Evolutionary conservation across 2,113 vertebrate species (phyloP).

Genomic region (Bettongia penicillata): DNA sequence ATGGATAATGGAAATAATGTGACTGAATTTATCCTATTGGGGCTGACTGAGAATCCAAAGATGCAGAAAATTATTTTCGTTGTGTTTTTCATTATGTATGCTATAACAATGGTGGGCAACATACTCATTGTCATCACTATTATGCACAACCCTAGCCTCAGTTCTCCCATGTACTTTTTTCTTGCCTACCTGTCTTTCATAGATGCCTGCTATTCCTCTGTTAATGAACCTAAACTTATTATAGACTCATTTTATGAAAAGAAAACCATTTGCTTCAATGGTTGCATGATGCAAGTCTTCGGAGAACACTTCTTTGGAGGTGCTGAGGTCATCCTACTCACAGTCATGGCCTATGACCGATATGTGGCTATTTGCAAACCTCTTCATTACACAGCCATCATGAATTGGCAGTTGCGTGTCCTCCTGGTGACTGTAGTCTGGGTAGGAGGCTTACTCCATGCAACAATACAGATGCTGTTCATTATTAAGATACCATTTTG

Average conservation of each 20-base stretch:
- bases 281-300: slow-evolving; percentile 10
- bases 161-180: slow-evolving; percentile 72
- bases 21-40: slow-evolving; percentile 57
- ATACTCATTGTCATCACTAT: slow-evolving; percentile 54
- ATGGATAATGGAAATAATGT: slow-evolving; percentile 11
- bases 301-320: background rate
- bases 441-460: slow-evolving; percentile 7
- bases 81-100: slow-evolving; percentile 55
- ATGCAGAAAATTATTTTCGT: slow-evolving; percentile 49
- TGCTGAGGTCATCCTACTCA: slow-evolving; percentile 34
- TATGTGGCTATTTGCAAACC: slow-evolving; percentile 49
- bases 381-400: slow-evolving; percentile 40
- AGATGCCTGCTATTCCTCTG: slow-evolving; percentile 58
- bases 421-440: background rate
- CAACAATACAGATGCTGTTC: slow-evolving; percentile 4
- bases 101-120: slow-evolving; percentile 60
- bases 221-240: slow-evolving; percentile 67
- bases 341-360: slow-evolving; percentile 49
- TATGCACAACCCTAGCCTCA: background rate
- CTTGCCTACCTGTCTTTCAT: slow-evolving; percentile 64
- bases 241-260: background rate
- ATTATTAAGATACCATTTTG: slow-evolving; percentile 32
- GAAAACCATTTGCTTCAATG: slow-evolving; percentile 18
- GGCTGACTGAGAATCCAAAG: slow-evolving; percentile 47
- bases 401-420: slow-evolving; percentile 6